phyloP scores from a whole-genome alignment of 2,113 vertebrate species.

The Herpetotheres cachinnans region DNA sequence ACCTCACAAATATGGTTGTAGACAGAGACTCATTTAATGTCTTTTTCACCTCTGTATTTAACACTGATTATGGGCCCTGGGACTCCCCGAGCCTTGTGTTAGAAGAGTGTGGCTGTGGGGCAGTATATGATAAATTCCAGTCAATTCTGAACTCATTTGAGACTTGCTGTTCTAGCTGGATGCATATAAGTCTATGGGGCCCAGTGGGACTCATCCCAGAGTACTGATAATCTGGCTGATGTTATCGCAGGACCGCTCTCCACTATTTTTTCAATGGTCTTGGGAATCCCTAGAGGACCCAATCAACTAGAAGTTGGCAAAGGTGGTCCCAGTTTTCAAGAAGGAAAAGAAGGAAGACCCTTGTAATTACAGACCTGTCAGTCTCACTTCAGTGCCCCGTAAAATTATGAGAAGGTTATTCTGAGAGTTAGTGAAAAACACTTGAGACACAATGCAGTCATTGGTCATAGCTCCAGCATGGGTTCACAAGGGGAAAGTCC shows the following conservation, averaged over 20 bases:
- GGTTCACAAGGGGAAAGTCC: background rate
- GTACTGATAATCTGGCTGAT: background rate
- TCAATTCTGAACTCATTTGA: too few species aligned
- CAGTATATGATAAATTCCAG: too few species aligned
- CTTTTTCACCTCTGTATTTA: too few species aligned
- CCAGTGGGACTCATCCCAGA: too few species aligned
- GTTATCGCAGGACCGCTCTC: too few species aligned
- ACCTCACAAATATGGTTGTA: background rate
- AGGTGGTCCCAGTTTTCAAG: background rate
- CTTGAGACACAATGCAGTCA: background rate
- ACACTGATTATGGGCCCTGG: background rate
- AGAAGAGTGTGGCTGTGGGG: background rate
- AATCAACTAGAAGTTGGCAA: background rate
- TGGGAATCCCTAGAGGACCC: background rate
- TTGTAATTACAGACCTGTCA: background rate
- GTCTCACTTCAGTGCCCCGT: background rate
- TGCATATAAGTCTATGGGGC: too few species aligned
- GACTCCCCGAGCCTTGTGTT: too few species aligned
- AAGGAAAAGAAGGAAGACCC: background rate
- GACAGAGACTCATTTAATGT: too few species aligned
- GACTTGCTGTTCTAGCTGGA: too few species aligned
- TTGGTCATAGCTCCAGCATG: background rate
- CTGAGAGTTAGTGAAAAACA: background rate
- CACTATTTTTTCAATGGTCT: background rate
- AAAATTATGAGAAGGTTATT: background rate